A percentile compares a stretch with the other conserved stretches of the same genome.
These are phyloP conservation scores for Romanogobio albipinnatus DNA, from an alignment of 2,113 vertebrate genomes.

Conservation along the genomic window DNA sequence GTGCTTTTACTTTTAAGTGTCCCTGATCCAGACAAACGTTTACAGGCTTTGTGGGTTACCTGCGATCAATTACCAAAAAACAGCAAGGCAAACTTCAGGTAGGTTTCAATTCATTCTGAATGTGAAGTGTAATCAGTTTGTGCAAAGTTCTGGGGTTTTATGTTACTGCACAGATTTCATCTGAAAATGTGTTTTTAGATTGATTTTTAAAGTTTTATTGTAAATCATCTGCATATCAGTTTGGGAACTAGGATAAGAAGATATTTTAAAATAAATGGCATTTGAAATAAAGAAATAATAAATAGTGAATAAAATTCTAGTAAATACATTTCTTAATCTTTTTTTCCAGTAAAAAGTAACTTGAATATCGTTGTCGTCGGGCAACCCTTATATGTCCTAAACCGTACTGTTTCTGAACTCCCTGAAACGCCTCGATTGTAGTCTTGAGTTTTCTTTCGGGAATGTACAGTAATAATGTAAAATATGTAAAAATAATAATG, in stretches of 20 bases:
- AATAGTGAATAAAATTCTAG: neutral
- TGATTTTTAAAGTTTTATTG: neutral
- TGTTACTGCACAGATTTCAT: neutral
- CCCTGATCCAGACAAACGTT: slow-evolving; percentile 92
- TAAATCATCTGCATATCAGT: neutral
- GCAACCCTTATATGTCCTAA: no score
- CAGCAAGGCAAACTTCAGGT: slow-evolving; percentile 93
- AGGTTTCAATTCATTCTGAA: slow-evolving; percentile 28
- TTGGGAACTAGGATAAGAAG: neutral
- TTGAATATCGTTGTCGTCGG: neutral
- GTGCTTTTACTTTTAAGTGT: slow-evolving; percentile 74
- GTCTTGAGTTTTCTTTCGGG: no score
- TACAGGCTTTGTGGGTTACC: slow-evolving; percentile 94
- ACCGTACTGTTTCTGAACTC: no score
- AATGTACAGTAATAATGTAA: no score
- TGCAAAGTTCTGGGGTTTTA: neutral
- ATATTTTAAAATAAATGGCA: no score
- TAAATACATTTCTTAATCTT: no score
- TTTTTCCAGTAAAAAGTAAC: neutral
- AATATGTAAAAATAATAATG: no score
- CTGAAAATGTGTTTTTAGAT: neutral
- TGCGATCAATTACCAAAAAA: slow-evolving; percentile 94
- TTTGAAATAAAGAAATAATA: neutral
- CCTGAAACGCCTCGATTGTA: no score
- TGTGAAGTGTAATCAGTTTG: neutral